Percentiles rank a stretch among this genome's conserved stretches.
These are phyloP conservation scores for Taenioides sp. DNA, from an alignment of 2,797 vertebrate genomes.

Conservation along the genomic window DNA sequence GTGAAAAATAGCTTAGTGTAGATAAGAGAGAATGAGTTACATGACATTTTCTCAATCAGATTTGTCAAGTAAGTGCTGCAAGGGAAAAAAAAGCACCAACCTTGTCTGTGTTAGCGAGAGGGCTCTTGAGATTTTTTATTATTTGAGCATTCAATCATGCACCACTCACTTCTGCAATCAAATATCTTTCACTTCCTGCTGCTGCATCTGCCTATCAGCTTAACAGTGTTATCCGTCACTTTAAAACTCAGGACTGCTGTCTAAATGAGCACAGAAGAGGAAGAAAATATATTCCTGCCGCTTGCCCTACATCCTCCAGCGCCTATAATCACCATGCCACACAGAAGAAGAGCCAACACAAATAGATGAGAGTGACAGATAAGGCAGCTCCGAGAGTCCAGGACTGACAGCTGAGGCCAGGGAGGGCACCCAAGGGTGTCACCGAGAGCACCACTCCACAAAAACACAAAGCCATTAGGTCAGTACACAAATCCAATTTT, in stretches of 20 bases:
- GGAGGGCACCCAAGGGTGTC: constrained; percentile 49
- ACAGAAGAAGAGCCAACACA: constrained; percentile 59
- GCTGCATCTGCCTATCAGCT: constrained; percentile 62
- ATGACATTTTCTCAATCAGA: constrained; percentile 50
- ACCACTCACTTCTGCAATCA: constrained; percentile 62
- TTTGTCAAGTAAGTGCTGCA: constrained; percentile 24
- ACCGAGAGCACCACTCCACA: constrained; percentile 43
- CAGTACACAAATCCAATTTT: constrained; percentile 61
- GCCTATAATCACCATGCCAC: constrained; percentile 66
- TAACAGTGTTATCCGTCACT: constrained; percentile 64
- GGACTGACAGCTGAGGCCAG: constrained; percentile 48
- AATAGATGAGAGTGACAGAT: constrained; percentile 69
- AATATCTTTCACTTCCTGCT: constrained; percentile 50
- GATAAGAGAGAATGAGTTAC: constrained; percentile 18
- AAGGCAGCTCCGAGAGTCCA: constrained; percentile 58
- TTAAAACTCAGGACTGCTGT: constrained; percentile 53
- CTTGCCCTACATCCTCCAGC: constrained; percentile 70
- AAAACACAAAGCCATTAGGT: constrained; percentile 61
- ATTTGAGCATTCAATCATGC: constrained; percentile 63
- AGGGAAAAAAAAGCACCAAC: constrained; percentile 13
- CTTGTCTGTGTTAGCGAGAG: constrained; percentile 39
- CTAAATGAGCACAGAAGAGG: constrained; percentile 57
- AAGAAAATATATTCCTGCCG: constrained; percentile 66
- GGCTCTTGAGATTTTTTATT: constrained; percentile 60
- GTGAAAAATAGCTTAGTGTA: constrained; percentile 18